Evolutionary conservation across 2,888 invertebrate genomes (phyloP), one percentile per base, ranked within the genome.

Genomic region (Anthrax anthrax): DNA sequence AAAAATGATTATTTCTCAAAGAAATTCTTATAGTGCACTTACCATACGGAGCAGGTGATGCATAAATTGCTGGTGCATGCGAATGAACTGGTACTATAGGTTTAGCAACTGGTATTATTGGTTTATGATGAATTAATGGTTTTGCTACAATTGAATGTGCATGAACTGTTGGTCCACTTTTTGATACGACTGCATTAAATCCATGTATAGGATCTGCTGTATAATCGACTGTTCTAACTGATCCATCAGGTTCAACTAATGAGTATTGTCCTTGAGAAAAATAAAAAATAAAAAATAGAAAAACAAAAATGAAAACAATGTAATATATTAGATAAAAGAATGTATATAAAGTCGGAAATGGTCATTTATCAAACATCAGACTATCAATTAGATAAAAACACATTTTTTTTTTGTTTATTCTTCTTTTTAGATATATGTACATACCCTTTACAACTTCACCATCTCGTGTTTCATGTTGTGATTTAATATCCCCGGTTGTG

Each of bases 371-470:
- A n/a, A n/a, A n/a, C n/a, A n/a, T n/a, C n/a, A n/a, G n/a, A n/a
- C n/a, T n/a, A n/a, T n/a, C n/a, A n/a, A n/a, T n/a, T n/a, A n/a
- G n/a, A n/a, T n/a, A n/a, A n/a, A n/a, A n/a, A n/a, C n/a, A n/a
- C n/a, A n/a, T n/a, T n/a, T n/a, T n/a, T n/a, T n/a, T n/a, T n/a
- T 49, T 58, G 37, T 37, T 6, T 37, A 37, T 17, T 1, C 4
- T 37, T 37, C 17, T 37, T 37, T 10, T n/a, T n/a, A n/a, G n/a
- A n/a, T n/a, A n/a, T n/a, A 14, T 13, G 4, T 18, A 39, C n/a
- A 16, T 59, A 77, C 77, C 77, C 71, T 77, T 77, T 2, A 78
- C 78, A 29, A 78, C 74, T 61, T 77, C 78, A 1, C 78, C 78
- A 50, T 78, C 76, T 48, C 78, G 71, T 0, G 74, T 73, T 58